phyloP scores from a whole-genome alignment of 2,113 vertebrate species.

The Cyphomyrus plagiostoma region DNA sequence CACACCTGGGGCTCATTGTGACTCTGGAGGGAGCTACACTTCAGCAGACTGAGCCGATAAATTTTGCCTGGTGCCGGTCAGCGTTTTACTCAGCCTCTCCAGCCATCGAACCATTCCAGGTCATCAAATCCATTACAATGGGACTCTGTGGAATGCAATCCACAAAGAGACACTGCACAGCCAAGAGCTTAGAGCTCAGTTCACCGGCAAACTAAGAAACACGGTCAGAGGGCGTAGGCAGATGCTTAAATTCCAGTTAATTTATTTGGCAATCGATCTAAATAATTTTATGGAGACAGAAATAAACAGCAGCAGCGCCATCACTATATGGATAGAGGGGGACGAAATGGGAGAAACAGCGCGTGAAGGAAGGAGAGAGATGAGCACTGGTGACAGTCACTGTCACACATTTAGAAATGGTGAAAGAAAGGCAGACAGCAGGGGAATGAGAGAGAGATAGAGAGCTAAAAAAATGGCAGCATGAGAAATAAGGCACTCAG shows the following conservation, averaged over 20 bases:
- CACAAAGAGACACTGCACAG: background rate
- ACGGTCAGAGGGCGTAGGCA: background rate
- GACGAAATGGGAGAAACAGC: background rate
- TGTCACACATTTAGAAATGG: constrained; percentile 51
- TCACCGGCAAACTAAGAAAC: background rate
- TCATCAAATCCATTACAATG: background rate
- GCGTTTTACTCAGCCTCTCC: background rate
- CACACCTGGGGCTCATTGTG: background rate
- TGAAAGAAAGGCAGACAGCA: constrained; percentile 24
- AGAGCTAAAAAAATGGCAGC: constrained; percentile 37
- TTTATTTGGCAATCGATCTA: background rate
- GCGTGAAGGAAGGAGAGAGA: background rate
- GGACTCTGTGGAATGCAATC: background rate
- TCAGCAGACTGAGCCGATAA: background rate
- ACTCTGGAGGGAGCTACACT: background rate
- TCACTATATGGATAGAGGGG: background rate
- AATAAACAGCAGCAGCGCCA: background rate
- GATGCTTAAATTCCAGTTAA: background rate
- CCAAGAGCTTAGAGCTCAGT: background rate
- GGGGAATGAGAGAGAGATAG: constrained; percentile 35
- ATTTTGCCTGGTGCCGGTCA: background rate
- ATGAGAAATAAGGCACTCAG: constrained; percentile 50
- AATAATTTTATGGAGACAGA: background rate
- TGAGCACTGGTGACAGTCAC: background rate
- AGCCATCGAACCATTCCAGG: background rate